A percentile compares a stretch with the other conserved stretches of the same genome.
Evolutionary conservation across 2,888 invertebrate species (phyloP).

Genomic region (Chrysolina americana): DNA sequence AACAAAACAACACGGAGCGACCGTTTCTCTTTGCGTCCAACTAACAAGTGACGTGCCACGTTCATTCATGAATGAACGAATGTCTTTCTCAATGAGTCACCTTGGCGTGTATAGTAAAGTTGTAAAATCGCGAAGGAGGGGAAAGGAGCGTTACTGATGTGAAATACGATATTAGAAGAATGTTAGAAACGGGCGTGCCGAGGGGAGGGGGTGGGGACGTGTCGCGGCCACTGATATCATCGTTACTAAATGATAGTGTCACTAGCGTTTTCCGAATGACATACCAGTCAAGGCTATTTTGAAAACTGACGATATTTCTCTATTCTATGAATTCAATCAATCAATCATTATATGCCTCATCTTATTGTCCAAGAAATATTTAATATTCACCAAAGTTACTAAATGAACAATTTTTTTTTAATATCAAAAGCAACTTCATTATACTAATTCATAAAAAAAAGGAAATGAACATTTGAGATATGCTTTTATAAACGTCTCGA

Average conservation of each 20-base stretch:
- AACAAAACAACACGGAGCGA: not conserved
- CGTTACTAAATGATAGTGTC: not conserved
- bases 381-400: too few species aligned
- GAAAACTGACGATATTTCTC: not conserved
- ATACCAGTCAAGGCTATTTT: not conserved
- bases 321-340: too few species aligned
- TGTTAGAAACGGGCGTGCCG: constrained; percentile 18
- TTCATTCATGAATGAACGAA: constrained; percentile 39
- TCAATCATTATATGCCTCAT: too few species aligned
- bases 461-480: too few species aligned
- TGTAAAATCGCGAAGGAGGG: constrained; percentile 27
- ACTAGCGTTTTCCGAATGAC: too few species aligned
- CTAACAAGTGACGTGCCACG: constrained; percentile 26
- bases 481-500: too few species aligned
- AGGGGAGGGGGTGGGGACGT: not conserved
- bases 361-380: too few species aligned
- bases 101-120: constrained; percentile 37
- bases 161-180: constrained; percentile 24
- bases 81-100: constrained; percentile 43
- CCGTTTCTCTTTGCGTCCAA: not conserved
- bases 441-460: too few species aligned
- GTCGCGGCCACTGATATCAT: constrained; percentile 8
- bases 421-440: too few species aligned
- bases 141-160: not conserved
- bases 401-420: too few species aligned